These are phyloP conservation scores for Chelon labrosus DNA, from an alignment of 2,797 vertebrate species.

Conservation along the genomic window DNA sequence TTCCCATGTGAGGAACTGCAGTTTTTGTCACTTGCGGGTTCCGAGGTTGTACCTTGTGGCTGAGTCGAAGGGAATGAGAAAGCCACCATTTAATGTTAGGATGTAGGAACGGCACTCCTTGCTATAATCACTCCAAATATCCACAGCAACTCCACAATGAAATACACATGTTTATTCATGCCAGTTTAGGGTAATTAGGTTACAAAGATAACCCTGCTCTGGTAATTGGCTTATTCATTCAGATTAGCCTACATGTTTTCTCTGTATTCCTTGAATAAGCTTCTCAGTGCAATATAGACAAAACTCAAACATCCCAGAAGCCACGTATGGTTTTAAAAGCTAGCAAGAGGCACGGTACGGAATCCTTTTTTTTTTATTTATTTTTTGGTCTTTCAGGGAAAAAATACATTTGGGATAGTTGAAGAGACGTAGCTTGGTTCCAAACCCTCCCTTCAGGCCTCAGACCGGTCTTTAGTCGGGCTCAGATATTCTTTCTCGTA, in stretches of 20 bases:
- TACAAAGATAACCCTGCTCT: not conserved
- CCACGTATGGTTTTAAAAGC: slow-evolving; percentile 35
- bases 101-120: not conserved
- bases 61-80: too few species aligned
- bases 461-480: slow-evolving; percentile 35
- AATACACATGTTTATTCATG: too few species aligned
- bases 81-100: too few species aligned
- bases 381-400: not conserved
- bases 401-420: not conserved
- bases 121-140: not conserved
- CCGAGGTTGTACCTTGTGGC: too few species aligned
- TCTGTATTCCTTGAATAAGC: slow-evolving; percentile 10
- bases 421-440: slow-evolving; percentile 12
- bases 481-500: slow-evolving; percentile 51
- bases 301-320: slow-evolving; percentile 15
- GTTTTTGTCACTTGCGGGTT: too few species aligned
- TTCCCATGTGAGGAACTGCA: too few species aligned
- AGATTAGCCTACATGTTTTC: slow-evolving; percentile 5
- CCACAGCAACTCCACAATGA: not conserved
- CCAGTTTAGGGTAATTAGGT: not conserved
- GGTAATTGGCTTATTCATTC: slow-evolving; percentile 7
- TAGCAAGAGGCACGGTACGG: slow-evolving; percentile 23
- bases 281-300: slow-evolving; percentile 8
- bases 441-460: slow-evolving; percentile 19
- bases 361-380: slow-evolving; percentile 32